Evolutionary conservation across 2,888 invertebrate genomes (phyloP).

Genomic region (Eupithecia centaureata): DNA sequence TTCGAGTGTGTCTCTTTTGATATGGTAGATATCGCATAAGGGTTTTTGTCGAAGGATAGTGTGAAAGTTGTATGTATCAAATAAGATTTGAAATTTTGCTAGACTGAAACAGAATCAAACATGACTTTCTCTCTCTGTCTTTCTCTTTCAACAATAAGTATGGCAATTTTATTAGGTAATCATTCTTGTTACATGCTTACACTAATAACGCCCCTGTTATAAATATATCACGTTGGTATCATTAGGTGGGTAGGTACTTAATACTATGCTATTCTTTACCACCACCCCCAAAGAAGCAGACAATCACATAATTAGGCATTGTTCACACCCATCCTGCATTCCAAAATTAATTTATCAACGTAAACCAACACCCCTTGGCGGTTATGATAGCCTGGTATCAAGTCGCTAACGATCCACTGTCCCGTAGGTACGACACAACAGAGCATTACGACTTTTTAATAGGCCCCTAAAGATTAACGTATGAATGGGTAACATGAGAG

Average conservation of each 20-base stretch:
- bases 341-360: slow-evolving; percentile 43
- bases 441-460: slow-evolving; percentile 78
- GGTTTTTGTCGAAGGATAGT: not conserved
- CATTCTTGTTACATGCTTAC: not conserved
- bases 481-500: slow-evolving; percentile 81
- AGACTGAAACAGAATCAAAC: not conserved
- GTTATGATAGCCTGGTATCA: slow-evolving; percentile 78
- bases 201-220: not conserved
- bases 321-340: slow-evolving; percentile 40
- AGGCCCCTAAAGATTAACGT: slow-evolving; percentile 74
- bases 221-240: not conserved
- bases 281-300: slow-evolving; percentile 28
- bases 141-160: no score
- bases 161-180: no score
- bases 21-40: no score
- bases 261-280: not conserved
- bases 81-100: not conserved
- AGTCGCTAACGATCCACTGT: slow-evolving; percentile 80
- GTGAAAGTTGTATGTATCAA: not conserved
- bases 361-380: slow-evolving; percentile 36
- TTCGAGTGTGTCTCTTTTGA: no score
- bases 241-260: not conserved
- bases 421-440: slow-evolving; percentile 68
- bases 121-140: no score
- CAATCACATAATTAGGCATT: slow-evolving; percentile 37